These are phyloP conservation scores for Folsomia manolachei DNA, from an alignment of 2,888 invertebrate genomes.

Conservation along the genomic window DNA sequence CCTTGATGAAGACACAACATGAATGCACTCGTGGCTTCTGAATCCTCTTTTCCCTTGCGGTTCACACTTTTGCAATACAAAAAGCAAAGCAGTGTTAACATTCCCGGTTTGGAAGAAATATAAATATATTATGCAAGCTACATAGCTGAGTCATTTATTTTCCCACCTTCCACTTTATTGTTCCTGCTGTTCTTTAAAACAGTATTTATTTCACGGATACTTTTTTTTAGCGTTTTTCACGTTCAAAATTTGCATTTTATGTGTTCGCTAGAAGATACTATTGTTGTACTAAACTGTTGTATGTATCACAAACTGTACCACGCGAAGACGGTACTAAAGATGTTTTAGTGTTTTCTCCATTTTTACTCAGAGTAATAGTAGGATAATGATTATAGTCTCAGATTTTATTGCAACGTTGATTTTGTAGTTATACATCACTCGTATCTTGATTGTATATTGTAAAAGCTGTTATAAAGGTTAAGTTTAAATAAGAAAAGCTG, in stretches of 20 bases:
- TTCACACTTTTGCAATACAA: neutral
- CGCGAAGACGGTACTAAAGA: constrained; percentile 11
- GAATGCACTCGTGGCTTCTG: constrained; percentile 47
- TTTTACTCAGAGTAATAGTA: constrained; percentile 8
- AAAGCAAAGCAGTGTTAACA: constrained; percentile 18
- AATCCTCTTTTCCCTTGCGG: constrained; percentile 28
- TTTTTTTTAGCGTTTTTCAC: too few species aligned
- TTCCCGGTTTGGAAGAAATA: constrained; percentile 15
- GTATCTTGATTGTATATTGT: constrained; percentile 23
- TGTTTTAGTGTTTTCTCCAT: constrained; percentile 10
- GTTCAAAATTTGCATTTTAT: constrained; percentile 13
- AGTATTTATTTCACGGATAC: constrained; percentile 13
- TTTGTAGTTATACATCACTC: constrained; percentile 14
- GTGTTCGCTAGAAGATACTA: constrained; percentile 15
- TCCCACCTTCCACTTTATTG: constrained; percentile 3
- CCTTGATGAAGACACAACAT: constrained; percentile 48
- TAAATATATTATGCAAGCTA: neutral
- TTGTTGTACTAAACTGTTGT: constrained; percentile 10
- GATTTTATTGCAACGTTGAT: constrained; percentile 25
- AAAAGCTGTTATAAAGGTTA: constrained; percentile 12
- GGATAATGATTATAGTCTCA: constrained; percentile 1
- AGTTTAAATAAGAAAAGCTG: constrained; percentile 15
- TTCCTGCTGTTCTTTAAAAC: neutral
- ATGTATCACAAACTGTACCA: neutral
- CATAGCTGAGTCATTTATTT: constrained; percentile 8